Conservation (phyloP, 2,888 invertebrate species). For the Koerneria pararmatus region DNA sequence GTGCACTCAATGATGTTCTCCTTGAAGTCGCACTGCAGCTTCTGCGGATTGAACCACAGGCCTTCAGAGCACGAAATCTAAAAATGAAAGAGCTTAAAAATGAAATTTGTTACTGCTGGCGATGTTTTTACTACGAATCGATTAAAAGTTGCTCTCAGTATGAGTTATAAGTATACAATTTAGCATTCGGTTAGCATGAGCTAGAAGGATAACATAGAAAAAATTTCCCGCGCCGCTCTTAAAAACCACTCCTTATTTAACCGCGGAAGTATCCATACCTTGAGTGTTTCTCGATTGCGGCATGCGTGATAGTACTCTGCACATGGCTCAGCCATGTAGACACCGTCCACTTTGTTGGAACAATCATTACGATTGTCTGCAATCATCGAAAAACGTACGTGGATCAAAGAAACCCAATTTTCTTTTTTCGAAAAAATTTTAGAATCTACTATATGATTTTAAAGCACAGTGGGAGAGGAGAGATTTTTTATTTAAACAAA, state of each 20-base stretch:
- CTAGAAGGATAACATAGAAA: neutral
- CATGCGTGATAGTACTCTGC: slow-evolving; percentile 5
- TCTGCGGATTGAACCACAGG: slow-evolving; percentile 24
- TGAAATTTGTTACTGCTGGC: neutral
- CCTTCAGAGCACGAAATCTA: slow-evolving; percentile 19
- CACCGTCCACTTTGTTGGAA: slow-evolving; percentile 14
- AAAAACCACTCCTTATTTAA: neutral
- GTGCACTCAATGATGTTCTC: slow-evolving; percentile 17
- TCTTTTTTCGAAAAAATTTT: no score
- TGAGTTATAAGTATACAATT: no score
- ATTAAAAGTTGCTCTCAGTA: no score
- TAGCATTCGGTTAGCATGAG: no score
- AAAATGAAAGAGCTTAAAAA: neutral
- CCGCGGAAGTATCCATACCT: neutral
- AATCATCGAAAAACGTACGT: no score
- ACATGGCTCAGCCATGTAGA: slow-evolving; percentile 16
- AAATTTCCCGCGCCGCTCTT: neutral
- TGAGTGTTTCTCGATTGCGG: neutral
- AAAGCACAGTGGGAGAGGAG: no score
- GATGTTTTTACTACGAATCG: neutral
- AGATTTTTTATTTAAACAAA: no score
- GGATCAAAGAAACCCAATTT: no score
- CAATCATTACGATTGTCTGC: slow-evolving; percentile 17
- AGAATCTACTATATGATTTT: no score
- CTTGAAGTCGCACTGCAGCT: slow-evolving; percentile 22